These are phyloP conservation scores for Apogon talboti DNA, from an alignment of 2,797 vertebrate species.

Conservation along the genomic window DNA sequence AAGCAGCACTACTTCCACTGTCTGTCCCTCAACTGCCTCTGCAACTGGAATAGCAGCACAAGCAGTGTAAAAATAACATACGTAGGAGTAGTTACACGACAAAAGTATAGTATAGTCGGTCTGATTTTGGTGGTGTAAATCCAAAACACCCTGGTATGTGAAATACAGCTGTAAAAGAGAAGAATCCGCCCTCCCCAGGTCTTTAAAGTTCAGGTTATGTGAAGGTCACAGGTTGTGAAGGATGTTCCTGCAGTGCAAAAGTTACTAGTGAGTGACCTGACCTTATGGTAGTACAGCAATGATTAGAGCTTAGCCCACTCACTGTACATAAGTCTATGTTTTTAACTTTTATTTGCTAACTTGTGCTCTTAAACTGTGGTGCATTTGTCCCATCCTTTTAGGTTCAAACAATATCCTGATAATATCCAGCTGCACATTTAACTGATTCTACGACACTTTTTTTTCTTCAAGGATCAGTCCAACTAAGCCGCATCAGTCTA, in stretches of 20 bases:
- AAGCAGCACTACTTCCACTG: neutral
- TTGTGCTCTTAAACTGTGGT: constrained; percentile 57
- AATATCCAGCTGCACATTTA: no score
- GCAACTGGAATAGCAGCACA: neutral
- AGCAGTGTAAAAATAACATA: neutral
- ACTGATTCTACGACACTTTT: neutral
- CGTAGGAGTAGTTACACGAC: constrained; percentile 4
- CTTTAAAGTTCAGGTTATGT: neutral
- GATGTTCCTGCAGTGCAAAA: constrained; percentile 23
- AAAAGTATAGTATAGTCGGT: neutral
- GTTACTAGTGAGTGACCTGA: constrained; percentile 9
- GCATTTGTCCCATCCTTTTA: constrained; percentile 19
- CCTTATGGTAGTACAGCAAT: constrained; percentile 9
- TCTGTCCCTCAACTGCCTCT: neutral
- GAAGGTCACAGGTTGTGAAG: constrained; percentile 13
- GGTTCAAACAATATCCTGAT: constrained; percentile 23
- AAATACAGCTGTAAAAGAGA: neutral
- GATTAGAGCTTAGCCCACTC: constrained; percentile 11
- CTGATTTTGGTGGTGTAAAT: neutral
- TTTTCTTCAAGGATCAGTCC: constrained; percentile 41
- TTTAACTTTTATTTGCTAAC: constrained; percentile 21
- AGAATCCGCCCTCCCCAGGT: neutral
- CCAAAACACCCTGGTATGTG: neutral
- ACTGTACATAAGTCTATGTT: neutral
- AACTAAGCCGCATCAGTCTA: constrained; percentile 33